Conservation (phyloP, 2,888 invertebrate genomes). For the Xanthia icteritia region DNA sequence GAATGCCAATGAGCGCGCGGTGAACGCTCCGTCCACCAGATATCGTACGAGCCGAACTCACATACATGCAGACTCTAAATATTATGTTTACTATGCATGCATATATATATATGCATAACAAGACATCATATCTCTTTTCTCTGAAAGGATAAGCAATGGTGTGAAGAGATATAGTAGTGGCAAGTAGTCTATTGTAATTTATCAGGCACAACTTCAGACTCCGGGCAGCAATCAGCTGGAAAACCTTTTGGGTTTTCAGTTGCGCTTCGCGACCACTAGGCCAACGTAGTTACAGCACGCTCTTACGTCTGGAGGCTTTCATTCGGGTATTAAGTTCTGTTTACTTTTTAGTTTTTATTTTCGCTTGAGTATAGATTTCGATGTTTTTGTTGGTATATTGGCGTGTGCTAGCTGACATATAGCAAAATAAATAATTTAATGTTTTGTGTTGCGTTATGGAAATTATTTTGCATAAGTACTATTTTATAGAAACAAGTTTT, state of each 20-base stretch:
- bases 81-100: constrained; percentile 8
- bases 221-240: not conserved
- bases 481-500: no score
- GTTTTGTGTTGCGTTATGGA: no score
- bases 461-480: no score
- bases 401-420: no score
- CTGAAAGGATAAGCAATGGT: not conserved
- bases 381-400: no score
- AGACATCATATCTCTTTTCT: not conserved
- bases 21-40: not conserved
- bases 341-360: no score
- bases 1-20: constrained; percentile 47
- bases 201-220: not conserved
- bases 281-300: not conserved
- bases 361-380: no score
- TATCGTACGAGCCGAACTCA: not conserved
- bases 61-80: not conserved
- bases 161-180: not conserved
- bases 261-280: not conserved
- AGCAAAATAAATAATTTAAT: no score
- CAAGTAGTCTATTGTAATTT: no score
- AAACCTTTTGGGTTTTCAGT: not conserved
- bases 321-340: no score
- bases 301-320: no score
- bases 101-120: no score